A percentile compares a stretch with the other conserved stretches of the same genome.
phyloP scores from a whole-genome alignment of 2,797 vertebrate species.

The Galaxias olidus region DNA sequence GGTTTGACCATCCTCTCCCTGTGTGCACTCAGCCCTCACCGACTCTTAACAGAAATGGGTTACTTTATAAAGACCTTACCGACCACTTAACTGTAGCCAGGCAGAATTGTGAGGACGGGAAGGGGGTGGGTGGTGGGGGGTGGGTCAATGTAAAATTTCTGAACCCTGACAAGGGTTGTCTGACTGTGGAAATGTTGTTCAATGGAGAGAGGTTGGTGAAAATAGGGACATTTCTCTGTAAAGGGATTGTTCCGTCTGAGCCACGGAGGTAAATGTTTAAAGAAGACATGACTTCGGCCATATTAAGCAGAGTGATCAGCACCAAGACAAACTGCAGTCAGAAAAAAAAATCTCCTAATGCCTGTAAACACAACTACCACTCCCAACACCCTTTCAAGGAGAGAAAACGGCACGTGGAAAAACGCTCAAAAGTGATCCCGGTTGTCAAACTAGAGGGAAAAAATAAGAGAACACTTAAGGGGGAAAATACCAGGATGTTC shows the following conservation, averaged over 20 bases:
- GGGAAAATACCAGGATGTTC: conserved; percentile 16
- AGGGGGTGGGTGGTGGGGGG: neutral
- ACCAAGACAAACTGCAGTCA: too few species aligned
- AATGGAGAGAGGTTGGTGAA: conserved; percentile 36
- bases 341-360: conserved; percentile 58
- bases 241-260: conserved; percentile 37
- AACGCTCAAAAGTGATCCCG: conserved; percentile 45
- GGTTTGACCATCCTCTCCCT: conserved; percentile 13
- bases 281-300: conserved; percentile 55
- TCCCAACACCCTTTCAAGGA: conserved; percentile 52
- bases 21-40: conserved; percentile 19
- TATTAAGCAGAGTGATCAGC: too few species aligned
- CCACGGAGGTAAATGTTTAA: conserved; percentile 60
- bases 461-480: conserved; percentile 42
- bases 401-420: conserved; percentile 49
- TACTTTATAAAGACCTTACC: conserved; percentile 55
- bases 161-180: conserved; percentile 40
- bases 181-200: conserved; percentile 55
- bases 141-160: conserved; percentile 46
- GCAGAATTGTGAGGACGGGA: conserved; percentile 26
- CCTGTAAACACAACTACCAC: conserved; percentile 52
- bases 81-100: conserved; percentile 42
- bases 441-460: conserved; percentile 42
- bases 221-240: conserved; percentile 40
- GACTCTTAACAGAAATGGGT: conserved; percentile 43